A percentile compares a stretch with the other conserved stretches of the same genome.
phyloP scores from a whole-genome alignment of 2,888 invertebrate species.

The Cyclophora albipunctata region DNA sequence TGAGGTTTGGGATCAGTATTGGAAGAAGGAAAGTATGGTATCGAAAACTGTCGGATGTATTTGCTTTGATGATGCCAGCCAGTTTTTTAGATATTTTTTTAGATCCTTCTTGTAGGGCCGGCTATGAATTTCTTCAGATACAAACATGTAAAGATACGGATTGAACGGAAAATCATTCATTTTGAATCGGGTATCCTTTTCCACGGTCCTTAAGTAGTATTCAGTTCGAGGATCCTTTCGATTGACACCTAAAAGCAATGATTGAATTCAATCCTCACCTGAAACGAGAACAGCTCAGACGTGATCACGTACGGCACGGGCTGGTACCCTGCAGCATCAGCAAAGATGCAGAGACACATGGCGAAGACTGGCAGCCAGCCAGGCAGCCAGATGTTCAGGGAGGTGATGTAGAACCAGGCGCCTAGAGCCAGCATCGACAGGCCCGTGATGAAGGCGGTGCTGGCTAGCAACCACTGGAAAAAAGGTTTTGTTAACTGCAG shows the following conservation, averaged over 20 bases:
- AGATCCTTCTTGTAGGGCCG: background rate
- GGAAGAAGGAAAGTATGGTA: too few species aligned
- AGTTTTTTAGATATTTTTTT: background rate
- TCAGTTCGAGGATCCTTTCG: too few species aligned
- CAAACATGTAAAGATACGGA: too few species aligned
- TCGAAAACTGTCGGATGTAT: too few species aligned
- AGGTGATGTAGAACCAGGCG: slow-evolving; percentile 62
- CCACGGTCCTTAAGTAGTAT: too few species aligned
- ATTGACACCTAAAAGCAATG: too few species aligned
- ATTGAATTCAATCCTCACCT: slow-evolving; percentile 32
- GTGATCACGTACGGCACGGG: slow-evolving; percentile 68
- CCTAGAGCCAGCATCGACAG: slow-evolving; percentile 61
- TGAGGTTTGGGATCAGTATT: too few species aligned
- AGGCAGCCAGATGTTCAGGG: slow-evolving; percentile 48
- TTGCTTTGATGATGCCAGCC: too few species aligned
- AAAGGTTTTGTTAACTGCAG: background rate
- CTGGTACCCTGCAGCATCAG: slow-evolving; percentile 63
- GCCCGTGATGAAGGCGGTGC: slow-evolving; percentile 58
- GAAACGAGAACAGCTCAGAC: slow-evolving; percentile 61
- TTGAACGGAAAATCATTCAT: background rate
- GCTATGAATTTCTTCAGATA: too few species aligned
- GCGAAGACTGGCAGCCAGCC: slow-evolving; percentile 64
- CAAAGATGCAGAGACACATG: slow-evolving; percentile 65
- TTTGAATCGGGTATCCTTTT: background rate
- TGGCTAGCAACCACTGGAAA: slow-evolving; percentile 59